Base-by-base conservation (phyloP, 2,113 vertebrate species). In the Solea solea region DNA sequence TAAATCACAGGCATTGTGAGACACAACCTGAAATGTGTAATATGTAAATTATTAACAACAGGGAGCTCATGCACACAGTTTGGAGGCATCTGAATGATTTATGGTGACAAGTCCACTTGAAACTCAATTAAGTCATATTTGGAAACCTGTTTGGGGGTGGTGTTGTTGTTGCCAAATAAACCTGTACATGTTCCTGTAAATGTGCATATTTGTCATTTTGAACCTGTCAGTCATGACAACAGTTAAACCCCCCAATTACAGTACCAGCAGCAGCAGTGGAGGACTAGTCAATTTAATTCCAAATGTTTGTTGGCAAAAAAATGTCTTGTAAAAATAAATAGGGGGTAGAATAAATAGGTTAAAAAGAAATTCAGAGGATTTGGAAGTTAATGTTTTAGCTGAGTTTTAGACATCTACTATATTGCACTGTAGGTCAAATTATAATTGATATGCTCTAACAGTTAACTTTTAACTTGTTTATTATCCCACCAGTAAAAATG, bases 11-110 rank as follows among this genome's bases (percentile, higher is more conserved):
- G 8, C 12, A 39, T 53, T 15, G 28, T 52, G 4, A 56, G 16
- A 48, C 52, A 56, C 41, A 66, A 68, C 4, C 3, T 34, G 11
- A 52, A 72, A 72, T 50, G 46, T 4, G 54, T 13, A 55, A 72
- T 58, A 81, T 85, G 62, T 69, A 16, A 88, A 60, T 63, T 72
- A 85, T 80, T 86, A 76, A 46, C 40, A 28, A n/a, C 15, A 55
- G 3, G 27, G 7, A 65, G 55, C 42, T 54, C 7, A 39, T 14
- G 8, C 11, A 25, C 11, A 75, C 12, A 34, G 14, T 40, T 61
- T 54, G 10, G 6, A n/a, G 25, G 2, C 5, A 16, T 39, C 11
- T 41, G 39, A 72, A 49, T 76, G 73, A 86, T 77, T 82, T 15
- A 81, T 82, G 41, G n/a, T 75, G 84, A 86, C 83, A 84, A 58